phyloP scores from a whole-genome alignment of 2,113 vertebrate species.

The Strix uralensis region DNA sequence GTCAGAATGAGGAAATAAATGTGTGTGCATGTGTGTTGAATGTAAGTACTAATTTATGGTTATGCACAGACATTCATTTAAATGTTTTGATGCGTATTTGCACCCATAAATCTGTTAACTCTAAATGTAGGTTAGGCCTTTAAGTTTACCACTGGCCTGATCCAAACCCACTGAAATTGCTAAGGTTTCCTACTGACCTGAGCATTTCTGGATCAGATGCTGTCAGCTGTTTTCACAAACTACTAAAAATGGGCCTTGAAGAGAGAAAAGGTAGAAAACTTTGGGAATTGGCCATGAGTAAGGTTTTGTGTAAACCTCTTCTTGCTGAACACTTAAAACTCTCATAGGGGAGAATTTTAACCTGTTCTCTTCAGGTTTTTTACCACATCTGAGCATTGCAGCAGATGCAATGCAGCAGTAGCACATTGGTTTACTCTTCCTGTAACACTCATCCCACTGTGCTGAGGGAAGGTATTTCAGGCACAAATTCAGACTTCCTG shows the following conservation, averaged over 20 bases:
- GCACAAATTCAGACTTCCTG: background rate
- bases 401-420: background rate
- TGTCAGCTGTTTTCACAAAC: background rate
- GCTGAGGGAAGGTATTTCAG: background rate
- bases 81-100: background rate
- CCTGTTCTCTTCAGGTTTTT: background rate
- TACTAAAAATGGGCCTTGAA: background rate
- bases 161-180: background rate
- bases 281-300: background rate
- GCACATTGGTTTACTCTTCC: background rate
- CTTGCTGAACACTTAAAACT: background rate
- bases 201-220: background rate
- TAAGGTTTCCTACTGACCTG: background rate
- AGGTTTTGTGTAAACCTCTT: background rate
- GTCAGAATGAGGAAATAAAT: background rate
- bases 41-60: background rate
- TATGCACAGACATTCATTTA: background rate
- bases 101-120: conserved; percentile 1
- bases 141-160: background rate
- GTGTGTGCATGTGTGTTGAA: background rate
- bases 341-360: background rate
- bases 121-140: background rate
- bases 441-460: background rate
- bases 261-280: background rate
- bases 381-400: background rate